Percentiles rank a stretch among this genome's conserved stretches.
Conservation (phyloP, 1,140 invertebrate genomes). For the Drosophila baimaii region DNA sequence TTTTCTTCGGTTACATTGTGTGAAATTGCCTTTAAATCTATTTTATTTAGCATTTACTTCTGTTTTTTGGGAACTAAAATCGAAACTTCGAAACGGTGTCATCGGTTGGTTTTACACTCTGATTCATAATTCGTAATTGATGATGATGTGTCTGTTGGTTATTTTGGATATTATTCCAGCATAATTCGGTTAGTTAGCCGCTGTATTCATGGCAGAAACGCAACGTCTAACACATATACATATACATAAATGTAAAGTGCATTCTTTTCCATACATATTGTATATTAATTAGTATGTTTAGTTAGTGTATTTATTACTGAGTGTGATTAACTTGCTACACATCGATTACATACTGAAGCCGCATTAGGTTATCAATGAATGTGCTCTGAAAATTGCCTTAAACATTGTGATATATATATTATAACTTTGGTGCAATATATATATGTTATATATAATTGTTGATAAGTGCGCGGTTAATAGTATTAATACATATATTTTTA, state of each 20-base stretch:
- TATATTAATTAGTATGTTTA: conserved; percentile 15
- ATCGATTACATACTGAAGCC: conserved; percentile 74
- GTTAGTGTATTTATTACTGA: conserved; percentile 32
- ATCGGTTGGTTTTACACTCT: conserved; percentile 49
- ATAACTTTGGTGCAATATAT: conserved; percentile 72
- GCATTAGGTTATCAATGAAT: conserved; percentile 75
- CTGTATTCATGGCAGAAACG: conserved; percentile 80
- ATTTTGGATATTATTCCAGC: conserved; percentile 50
- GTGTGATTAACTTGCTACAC: conserved; percentile 74
- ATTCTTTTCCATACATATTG: conserved; percentile 44
- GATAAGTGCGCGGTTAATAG: conserved; percentile 43
- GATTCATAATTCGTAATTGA: conserved; percentile 64
- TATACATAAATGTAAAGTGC: conserved; percentile 81
- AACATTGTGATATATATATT: conserved; percentile 28
- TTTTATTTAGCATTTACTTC: background rate
- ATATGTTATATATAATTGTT: conserved; percentile 44
- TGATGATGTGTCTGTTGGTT: conserved; percentile 71
- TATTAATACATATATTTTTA: conserved; percentile 31
- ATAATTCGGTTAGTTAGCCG: conserved; percentile 46
- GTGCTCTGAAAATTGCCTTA: conserved; percentile 71
- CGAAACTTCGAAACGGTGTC: conserved; percentile 44
- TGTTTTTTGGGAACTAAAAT: conserved; percentile 20
- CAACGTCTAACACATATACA: conserved; percentile 81
- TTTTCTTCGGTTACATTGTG: conserved; percentile 18
- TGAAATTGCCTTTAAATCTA: conserved; percentile 18